A percentile compares a stretch with the other conserved stretches of the same genome.
Evolutionary conservation across 1,140 invertebrate species (phyloP).

Genomic region (Euura lappo): DNA sequence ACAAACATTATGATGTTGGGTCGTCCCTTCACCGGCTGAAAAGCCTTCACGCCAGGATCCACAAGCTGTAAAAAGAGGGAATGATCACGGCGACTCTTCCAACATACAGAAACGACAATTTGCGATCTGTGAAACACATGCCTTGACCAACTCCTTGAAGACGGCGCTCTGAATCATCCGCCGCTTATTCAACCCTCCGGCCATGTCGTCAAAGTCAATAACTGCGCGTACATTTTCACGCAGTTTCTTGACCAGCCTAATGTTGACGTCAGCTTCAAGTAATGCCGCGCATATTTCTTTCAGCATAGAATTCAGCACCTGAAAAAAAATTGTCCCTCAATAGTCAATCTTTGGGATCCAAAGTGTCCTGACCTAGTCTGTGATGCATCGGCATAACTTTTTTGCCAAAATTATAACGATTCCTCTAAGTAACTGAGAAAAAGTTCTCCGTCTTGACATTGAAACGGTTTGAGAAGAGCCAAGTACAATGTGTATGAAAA

Average conservation of each 20-base stretch:
- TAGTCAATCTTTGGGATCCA: neutral
- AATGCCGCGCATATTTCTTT: conserved; percentile 98
- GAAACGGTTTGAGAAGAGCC: no score
- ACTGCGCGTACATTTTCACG: conserved; percentile 97
- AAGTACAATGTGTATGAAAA: no score
- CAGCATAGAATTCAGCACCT: conserved; percentile 98
- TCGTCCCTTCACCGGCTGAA: conserved; percentile 93
- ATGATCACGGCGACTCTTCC: conserved; percentile 13
- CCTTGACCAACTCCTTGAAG: conserved; percentile 98
- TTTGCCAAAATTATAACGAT: neutral
- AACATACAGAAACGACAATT: conserved; percentile 10
- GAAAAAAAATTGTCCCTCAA: conserved; percentile 26
- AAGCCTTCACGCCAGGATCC: conserved; percentile 97
- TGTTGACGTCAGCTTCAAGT: conserved; percentile 99
- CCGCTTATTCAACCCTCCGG: conserved; percentile 97
- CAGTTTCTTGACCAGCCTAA: conserved; percentile 93
- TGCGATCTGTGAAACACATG: conserved; percentile 50
- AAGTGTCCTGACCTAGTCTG: neutral
- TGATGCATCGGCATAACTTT: neutral
- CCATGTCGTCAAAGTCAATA: conserved; percentile 99
- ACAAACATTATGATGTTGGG: conserved; percentile 99
- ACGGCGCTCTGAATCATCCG: conserved; percentile 99
- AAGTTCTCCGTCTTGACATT: no score
- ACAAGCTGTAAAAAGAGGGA: conserved; percentile 76
- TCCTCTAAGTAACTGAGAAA: no score